Percentiles rank a stretch among this genome's conserved stretches.
These are phyloP conservation scores for Pteronotus mesoamericanus DNA, from an alignment of 2,797 vertebrate genomes.

Conservation along the genomic window DNA sequence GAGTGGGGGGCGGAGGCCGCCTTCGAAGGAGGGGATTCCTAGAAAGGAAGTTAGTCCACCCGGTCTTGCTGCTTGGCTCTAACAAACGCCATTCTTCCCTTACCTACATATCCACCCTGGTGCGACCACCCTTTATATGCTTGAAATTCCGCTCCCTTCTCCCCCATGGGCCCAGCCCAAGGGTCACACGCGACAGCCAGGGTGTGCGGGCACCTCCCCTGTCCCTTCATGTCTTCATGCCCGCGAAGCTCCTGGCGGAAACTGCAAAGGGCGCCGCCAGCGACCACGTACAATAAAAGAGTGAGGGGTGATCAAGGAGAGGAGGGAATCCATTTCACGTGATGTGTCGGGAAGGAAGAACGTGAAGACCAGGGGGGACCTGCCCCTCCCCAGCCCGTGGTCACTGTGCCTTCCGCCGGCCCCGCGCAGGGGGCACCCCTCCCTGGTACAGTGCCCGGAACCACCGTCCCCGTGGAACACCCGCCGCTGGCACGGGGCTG, in stretches of 20 bases:
- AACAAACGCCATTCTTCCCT: no score
- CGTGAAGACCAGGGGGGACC: rapidly evolving
- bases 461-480: rapidly evolving
- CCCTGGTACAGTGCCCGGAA: neutral
- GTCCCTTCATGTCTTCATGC: neutral
- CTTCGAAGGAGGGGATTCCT: neutral
- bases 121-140: neutral
- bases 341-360: neutral
- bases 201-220: neutral
- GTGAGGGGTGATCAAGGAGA: neutral
- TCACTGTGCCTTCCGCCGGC: neutral
- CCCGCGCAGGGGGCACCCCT: neutral
- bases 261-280: neutral
- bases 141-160: neutral
- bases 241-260: neutral
- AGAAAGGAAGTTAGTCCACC: neutral
- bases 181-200: neutral
- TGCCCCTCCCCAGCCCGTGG: no score
- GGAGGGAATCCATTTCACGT: rapidly evolving
- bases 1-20: neutral
- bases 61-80: no score
- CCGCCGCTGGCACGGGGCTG: neutral
- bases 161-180: no score
- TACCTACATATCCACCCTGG: neutral
- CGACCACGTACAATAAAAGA: neutral